Evolutionary conservation across 1,140 invertebrate species (phyloP), one percentile per base, ranked within the genome.

Genomic region (Cotesia chilonis): DNA sequence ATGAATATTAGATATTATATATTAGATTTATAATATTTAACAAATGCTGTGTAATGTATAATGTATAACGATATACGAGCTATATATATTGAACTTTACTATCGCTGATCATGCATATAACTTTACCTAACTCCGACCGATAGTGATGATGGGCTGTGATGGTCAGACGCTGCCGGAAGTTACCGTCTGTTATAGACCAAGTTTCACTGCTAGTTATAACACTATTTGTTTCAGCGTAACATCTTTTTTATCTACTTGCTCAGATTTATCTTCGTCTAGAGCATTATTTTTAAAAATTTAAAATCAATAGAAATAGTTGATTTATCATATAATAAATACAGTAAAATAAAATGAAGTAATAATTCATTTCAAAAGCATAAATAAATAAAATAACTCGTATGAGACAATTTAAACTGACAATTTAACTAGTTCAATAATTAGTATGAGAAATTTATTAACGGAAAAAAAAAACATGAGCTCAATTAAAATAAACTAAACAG

Each of bases 101-200:
- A 65, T 51, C 41, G 63, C 47, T 51, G 36, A 37, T 47, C 63
- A n/a, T 17, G 36, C 36, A 36, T 55, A 55, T 68, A 68, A 68
- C 66, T 68, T 68, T 68, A 28, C 66, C 35, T 12, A 68, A 68
- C 66, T 68, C 64, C 41, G 17, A 36, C 14, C 66, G 66, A 68
- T 68, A 68, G 66, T 55, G 66, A 55, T 68, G 66, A 68, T 68
- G 41, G 41, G 52, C 66, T 68, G 35, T 20, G 36, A 7, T 65
- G 63, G 63, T 65, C 63, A 65, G 63, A 47, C 63, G 47, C 6
- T 20, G 17, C 4, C 41, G 5, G 47, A 10, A 10, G 47, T 37
- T 9, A 47, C 20, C 17, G 12, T 51, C 61, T 64, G 12, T 35
- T 14, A n/a, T 28, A 65, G n/a, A 41, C 37, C 41, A 65, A 65